A percentile compares a stretch with the other conserved stretches of the same genome.
phyloP scores from a whole-genome alignment of 2,888 invertebrate genomes.

The Ochlodes sylvanus region DNA sequence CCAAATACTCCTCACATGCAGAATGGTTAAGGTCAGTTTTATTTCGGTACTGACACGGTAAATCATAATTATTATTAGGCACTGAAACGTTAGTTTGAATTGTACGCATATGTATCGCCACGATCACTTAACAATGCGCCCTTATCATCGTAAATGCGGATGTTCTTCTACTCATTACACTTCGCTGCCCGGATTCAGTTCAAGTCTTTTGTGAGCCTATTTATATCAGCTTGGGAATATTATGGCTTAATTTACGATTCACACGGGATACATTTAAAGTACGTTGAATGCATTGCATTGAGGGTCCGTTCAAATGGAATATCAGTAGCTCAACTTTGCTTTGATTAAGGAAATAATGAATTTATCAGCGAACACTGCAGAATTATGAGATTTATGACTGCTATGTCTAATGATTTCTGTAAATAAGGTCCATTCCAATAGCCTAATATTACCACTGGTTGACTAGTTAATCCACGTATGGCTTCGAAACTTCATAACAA shows the following conservation, averaged over 20 bases:
- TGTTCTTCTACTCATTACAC: slow-evolving; percentile 26
- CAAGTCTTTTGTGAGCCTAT: slow-evolving; percentile 32
- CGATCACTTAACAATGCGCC: slow-evolving; percentile 29
- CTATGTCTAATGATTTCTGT: no score
- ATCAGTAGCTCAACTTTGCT: neutral
- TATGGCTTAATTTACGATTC: slow-evolving; percentile 30
- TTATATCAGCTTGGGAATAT: slow-evolving; percentile 29
- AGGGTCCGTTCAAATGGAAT: neutral
- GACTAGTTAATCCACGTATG: no score
- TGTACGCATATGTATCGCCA: neutral
- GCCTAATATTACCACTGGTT: no score
- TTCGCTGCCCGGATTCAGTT: slow-evolving; percentile 34
- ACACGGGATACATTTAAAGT: slow-evolving; percentile 3
- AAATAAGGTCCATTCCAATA: no score
- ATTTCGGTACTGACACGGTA: no score
- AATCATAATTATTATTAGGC: no score
- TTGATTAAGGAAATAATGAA: no score
- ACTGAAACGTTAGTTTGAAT: neutral
- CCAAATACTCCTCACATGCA: no score
- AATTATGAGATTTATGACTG: no score
- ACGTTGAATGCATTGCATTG: neutral
- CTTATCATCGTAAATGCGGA: slow-evolving; percentile 28
- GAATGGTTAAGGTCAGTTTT: no score
- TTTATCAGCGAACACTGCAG: no score
- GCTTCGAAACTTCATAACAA: no score